These are phyloP conservation scores for Rotaria socialis DNA, from an alignment of 2,888 invertebrate genomes.

Conservation along the genomic window DNA sequence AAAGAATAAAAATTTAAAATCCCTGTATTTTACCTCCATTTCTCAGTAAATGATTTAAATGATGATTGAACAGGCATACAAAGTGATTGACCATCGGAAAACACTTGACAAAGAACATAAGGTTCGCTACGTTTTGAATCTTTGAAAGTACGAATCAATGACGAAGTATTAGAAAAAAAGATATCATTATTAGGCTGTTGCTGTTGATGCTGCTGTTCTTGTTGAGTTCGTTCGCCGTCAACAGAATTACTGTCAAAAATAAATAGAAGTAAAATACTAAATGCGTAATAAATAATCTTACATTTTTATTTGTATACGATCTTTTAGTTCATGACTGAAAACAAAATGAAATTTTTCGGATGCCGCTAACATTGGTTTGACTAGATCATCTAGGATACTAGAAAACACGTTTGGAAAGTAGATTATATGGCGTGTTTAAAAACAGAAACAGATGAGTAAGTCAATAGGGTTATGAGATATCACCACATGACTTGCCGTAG, in stretches of 20 bases:
- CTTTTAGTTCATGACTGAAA: slow-evolving; percentile 15
- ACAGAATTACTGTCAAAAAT: neutral
- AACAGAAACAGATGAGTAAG: neutral
- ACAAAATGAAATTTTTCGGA: slow-evolving; percentile 25
- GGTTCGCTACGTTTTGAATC: slow-evolving; percentile 80
- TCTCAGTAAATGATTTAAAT: slow-evolving; percentile 81
- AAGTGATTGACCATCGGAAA: slow-evolving; percentile 74
- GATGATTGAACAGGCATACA: slow-evolving; percentile 81
- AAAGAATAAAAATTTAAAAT: slow-evolving; percentile 32
- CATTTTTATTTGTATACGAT: slow-evolving; percentile 32
- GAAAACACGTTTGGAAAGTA: neutral
- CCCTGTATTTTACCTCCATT: slow-evolving; percentile 74
- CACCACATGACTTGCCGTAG: neutral
- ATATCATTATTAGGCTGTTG: slow-evolving; percentile 82
- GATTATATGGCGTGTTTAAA: neutral
- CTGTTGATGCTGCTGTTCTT: slow-evolving; percentile 63
- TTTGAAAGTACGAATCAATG: slow-evolving; percentile 83
- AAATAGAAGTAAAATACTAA: neutral
- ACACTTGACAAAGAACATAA: slow-evolving; percentile 78
- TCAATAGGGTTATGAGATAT: neutral
- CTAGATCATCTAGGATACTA: slow-evolving; percentile 21
- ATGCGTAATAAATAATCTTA: neutral
- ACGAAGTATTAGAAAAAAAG: slow-evolving; percentile 67
- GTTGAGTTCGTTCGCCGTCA: neutral
- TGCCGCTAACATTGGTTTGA: neutral